Conservation (phyloP, 1,140 invertebrate species). For the Ostrea denselamellosa region DNA sequence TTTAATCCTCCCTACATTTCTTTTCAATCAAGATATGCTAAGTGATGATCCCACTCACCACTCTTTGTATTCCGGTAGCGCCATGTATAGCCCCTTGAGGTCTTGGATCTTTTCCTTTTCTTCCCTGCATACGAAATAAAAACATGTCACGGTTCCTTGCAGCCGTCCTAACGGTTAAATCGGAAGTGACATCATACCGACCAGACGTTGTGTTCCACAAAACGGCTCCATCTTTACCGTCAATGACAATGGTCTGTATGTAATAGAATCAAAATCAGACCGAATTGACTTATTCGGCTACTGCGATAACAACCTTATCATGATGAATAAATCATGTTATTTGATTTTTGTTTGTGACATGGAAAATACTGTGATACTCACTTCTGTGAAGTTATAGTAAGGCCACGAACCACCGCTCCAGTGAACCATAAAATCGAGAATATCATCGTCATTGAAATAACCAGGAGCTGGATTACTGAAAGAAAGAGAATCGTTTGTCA, state of each 20-base stretch:
- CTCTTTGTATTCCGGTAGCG: conserved; percentile 66
- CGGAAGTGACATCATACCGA: conserved; percentile 70
- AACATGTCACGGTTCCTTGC: conserved; percentile 67
- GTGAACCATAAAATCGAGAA: conserved; percentile 75
- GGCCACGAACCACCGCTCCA: conserved; percentile 72
- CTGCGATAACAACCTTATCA: too few species aligned
- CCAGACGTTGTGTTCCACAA: conserved; percentile 66
- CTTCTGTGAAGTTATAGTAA: conserved; percentile 65
- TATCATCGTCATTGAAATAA: conserved; percentile 74
- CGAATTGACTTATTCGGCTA: too few species aligned
- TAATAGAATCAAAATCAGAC: too few species aligned
- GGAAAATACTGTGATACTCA: conserved; percentile 49
- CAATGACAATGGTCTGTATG: conserved; percentile 62
- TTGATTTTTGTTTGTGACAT: not conserved
- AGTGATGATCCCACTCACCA: conserved; percentile 48
- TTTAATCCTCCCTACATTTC: too few species aligned
- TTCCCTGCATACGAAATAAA: conserved; percentile 66
- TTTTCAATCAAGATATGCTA: too few species aligned
- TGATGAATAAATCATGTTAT: not conserved
- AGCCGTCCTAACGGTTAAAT: conserved; percentile 62
- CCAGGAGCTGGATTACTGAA: conserved; percentile 69
- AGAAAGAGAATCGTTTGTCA: not conserved
- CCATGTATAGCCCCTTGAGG: conserved; percentile 65
- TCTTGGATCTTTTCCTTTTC: conserved; percentile 59
- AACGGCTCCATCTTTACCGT: conserved; percentile 65